These are phyloP conservation scores for Rousettus leschenaultii DNA, from an alignment of 2,113 vertebrate genomes.

Conservation along the genomic window DNA sequence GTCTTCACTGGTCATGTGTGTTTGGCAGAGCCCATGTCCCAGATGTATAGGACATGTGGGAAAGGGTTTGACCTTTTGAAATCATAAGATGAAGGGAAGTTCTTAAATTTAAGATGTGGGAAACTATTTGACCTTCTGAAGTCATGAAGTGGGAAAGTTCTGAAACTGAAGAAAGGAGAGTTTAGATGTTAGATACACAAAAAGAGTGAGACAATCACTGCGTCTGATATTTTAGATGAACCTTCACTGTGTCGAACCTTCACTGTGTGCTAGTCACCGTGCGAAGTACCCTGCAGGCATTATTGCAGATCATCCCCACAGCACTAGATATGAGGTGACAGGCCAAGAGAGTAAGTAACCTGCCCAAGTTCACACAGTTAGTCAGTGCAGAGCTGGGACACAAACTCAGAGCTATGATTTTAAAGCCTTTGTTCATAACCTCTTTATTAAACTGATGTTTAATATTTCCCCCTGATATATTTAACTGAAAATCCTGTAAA, in stretches of 20 bases:
- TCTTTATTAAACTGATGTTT: not conserved
- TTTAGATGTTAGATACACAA: not conserved
- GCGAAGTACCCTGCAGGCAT: not conserved
- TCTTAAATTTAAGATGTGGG: not conserved
- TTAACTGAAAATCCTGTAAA: not conserved
- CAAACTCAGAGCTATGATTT: not conserved
- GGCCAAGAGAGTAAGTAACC: not conserved
- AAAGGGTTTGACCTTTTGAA: not conserved
- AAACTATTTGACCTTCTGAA: conserved; percentile 14
- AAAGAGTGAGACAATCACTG: not conserved
- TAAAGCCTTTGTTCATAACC: not conserved
- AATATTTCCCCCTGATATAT: not conserved
- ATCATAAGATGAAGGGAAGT: not conserved
- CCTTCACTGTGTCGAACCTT: not conserved
- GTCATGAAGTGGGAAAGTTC: not conserved
- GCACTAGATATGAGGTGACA: not conserved
- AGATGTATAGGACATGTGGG: not conserved
- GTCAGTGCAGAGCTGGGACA: not conserved
- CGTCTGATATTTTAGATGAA: not conserved
- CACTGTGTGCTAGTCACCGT: not conserved
- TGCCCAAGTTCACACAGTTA: not conserved
- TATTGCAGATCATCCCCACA: not conserved
- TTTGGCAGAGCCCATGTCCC: not conserved
- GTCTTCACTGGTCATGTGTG: not conserved
- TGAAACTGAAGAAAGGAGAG: not conserved